These are phyloP conservation scores for Thaumetopoea pityocampa DNA, from an alignment of 1,140 invertebrate species.

Conservation along the genomic window DNA sequence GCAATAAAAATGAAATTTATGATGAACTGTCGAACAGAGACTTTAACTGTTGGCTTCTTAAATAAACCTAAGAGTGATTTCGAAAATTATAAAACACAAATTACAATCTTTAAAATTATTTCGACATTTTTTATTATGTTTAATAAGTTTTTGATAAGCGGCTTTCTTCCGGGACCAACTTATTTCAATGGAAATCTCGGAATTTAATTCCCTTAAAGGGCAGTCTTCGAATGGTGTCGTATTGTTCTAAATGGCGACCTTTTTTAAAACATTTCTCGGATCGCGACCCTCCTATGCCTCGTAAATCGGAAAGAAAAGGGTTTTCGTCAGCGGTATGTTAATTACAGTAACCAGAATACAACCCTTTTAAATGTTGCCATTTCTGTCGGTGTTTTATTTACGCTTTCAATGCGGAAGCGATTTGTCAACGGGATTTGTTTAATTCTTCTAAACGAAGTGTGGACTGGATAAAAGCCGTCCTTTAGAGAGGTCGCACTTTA, in stretches of 20 bases:
- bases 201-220: constrained; percentile 2
- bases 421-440: constrained; percentile 21
- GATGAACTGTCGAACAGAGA: no score
- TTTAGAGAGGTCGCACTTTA: no score
- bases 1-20: no score
- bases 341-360: constrained; percentile 27
- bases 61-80: no score
- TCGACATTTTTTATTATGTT: no score
- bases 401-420: constrained; percentile 17
- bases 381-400: constrained; percentile 17
- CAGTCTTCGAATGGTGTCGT: constrained; percentile 3
- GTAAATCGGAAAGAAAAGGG: constrained; percentile 29
- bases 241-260: constrained; percentile 6
- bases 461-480: no score
- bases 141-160: no score
- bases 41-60: no score
- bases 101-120: no score
- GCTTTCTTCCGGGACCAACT: no score
- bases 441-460: constrained; percentile 15
- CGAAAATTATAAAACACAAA: no score
- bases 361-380: constrained; percentile 26
- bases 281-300: constrained; percentile 15
- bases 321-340: constrained; percentile 29
- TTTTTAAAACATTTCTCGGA: constrained; percentile 12
- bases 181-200: no score